Conservation (phyloP, 2,113 vertebrate genomes). For the Rhinolophus sinicus region DNA sequence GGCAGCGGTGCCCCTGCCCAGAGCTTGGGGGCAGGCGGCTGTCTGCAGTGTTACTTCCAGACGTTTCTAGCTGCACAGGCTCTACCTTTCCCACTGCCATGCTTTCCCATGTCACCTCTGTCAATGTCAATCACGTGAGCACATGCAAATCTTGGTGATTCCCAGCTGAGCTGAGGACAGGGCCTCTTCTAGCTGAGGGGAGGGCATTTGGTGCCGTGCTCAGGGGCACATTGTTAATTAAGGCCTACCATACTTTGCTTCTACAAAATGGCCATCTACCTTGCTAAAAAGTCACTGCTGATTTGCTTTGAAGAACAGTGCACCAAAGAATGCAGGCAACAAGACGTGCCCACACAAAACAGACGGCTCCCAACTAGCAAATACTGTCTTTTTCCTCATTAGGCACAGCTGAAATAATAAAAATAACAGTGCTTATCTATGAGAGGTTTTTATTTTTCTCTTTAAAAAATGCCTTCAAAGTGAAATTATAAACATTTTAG, state of each 20-base stretch:
- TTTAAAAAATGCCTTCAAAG: neutral
- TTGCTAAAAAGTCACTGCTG: neutral
- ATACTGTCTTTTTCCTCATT: neutral
- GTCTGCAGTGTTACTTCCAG: neutral
- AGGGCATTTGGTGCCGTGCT: neutral
- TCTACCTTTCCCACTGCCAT: rapidly evolving
- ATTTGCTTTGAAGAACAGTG: neutral
- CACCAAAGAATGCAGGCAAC: neutral
- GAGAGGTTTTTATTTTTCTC: neutral
- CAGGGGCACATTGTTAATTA: neutral
- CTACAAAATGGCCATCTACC: conserved; percentile 33
- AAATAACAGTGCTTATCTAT: neutral
- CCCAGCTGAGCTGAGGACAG: neutral
- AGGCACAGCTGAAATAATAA: neutral
- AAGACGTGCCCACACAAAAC: neutral
- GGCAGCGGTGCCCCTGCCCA: neutral
- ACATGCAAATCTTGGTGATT: neutral
- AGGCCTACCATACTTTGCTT: neutral
- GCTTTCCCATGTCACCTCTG: rapidly evolving
- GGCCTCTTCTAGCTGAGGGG: neutral
- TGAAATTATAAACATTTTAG: neutral
- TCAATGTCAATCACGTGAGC: rapidly evolving
- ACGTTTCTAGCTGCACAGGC: too few species aligned
- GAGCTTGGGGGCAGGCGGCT: rapidly evolving
- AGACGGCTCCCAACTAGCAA: neutral